phyloP scores from a whole-genome alignment of 2,888 invertebrate species.

The Lithosia quadra region DNA sequence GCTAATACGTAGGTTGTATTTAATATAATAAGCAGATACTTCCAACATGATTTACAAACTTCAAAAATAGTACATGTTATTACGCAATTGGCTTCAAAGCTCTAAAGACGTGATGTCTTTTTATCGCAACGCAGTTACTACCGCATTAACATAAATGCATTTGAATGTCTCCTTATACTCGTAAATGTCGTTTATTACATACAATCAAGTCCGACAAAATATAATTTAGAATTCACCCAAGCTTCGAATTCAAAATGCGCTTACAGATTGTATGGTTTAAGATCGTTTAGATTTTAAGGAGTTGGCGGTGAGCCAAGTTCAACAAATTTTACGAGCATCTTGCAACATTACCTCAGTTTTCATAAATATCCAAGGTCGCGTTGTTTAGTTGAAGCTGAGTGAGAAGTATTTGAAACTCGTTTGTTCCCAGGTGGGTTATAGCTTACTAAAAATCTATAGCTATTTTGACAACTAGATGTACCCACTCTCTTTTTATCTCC shows the following conservation, averaged over 20 bases:
- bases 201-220: slow-evolving; percentile 35
- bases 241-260: slow-evolving; percentile 63
- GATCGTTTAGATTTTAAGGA: slow-evolving; percentile 69
- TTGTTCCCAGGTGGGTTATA: slow-evolving; percentile 27
- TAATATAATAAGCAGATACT: slow-evolving; percentile 15
- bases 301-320: slow-evolving; percentile 78
- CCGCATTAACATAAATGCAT: slow-evolving; percentile 30
- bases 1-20: slow-evolving; percentile 13
- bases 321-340: slow-evolving; percentile 78
- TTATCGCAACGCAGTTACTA: slow-evolving; percentile 33
- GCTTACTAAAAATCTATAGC: not conserved
- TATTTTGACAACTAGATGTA: no score
- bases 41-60: slow-evolving; percentile 28
- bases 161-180: slow-evolving; percentile 36
- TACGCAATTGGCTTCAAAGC: slow-evolving; percentile 43
- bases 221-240: slow-evolving; percentile 30
- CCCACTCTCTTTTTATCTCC: not conserved
- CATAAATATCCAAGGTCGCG: slow-evolving; percentile 81
- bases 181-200: slow-evolving; percentile 49
- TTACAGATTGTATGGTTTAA: slow-evolving; percentile 73
- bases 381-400: slow-evolving; percentile 62
- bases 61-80: slow-evolving; percentile 28
- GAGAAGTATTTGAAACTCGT: slow-evolving; percentile 54
- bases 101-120: slow-evolving; percentile 44
- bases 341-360: slow-evolving; percentile 83